These are phyloP conservation scores for Lordiphosa fenestrarum DNA, from an alignment of 2,888 invertebrate species.

Conservation along the genomic window DNA sequence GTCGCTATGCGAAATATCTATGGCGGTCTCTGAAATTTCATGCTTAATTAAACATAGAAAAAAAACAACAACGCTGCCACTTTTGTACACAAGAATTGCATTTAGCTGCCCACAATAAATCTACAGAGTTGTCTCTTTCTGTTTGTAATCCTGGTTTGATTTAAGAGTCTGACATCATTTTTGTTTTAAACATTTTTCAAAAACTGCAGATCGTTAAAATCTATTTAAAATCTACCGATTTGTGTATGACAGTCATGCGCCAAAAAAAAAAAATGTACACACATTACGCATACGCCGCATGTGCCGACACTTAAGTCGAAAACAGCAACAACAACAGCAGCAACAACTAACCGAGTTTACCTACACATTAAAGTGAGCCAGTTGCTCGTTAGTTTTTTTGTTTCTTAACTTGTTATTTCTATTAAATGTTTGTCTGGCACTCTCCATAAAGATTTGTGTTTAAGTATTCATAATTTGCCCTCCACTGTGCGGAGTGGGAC, in stretches of 20 bases:
- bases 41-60: conserved; percentile 54
- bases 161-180: conserved; percentile 28
- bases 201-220: conserved; percentile 27
- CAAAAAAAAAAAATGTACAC: conserved; percentile 19
- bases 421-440: conserved; percentile 64
- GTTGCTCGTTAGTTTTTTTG: conserved; percentile 12
- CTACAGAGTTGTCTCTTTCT: not conserved
- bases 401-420: conserved; percentile 9
- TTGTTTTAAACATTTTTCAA: conserved; percentile 13
- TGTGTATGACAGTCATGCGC: conserved; percentile 58
- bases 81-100: conserved; percentile 15
- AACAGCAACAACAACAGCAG: conserved; percentile 34
- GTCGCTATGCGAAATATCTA: conserved; percentile 28
- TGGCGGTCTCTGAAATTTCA: conserved; percentile 39
- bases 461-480: conserved; percentile 50
- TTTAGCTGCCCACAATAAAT: conserved; percentile 9
- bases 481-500: conserved; percentile 7
- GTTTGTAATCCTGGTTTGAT: not conserved
- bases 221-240: conserved; percentile 32
- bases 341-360: conserved; percentile 45
- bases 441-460: conserved; percentile 47
- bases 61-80: conserved; percentile 18
- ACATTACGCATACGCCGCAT: conserved; percentile 63
- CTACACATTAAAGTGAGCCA: conserved; percentile 44
- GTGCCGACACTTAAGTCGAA: conserved; percentile 63